A percentile compares a stretch with the other conserved stretches of the same genome.
These are phyloP conservation scores for Crotophaga sulcirostris DNA, from an alignment of 2,113 vertebrate genomes.

Conservation along the genomic window DNA sequence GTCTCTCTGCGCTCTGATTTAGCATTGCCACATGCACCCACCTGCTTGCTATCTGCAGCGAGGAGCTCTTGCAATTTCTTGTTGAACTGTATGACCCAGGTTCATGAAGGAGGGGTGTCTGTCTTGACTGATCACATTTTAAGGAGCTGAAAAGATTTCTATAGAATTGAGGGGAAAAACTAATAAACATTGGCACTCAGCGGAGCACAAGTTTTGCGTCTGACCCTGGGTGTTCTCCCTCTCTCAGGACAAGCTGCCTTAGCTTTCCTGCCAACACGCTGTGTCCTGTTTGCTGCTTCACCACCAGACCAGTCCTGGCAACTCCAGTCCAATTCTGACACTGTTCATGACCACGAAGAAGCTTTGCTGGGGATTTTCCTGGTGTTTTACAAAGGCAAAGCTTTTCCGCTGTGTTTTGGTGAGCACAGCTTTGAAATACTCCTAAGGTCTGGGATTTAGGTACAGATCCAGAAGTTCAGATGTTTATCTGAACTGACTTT, in stretches of 20 bases:
- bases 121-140: neutral
- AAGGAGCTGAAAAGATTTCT: neutral
- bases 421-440: neutral
- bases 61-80: neutral
- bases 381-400: neutral
- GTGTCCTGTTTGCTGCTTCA: neutral
- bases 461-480: neutral
- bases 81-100: neutral
- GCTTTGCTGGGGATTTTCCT: neutral
- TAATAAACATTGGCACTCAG: neutral
- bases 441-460: neutral
- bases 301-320: neutral
- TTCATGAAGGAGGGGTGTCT: neutral
- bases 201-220: neutral
- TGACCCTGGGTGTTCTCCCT: neutral
- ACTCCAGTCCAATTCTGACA: neutral
- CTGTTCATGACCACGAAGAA: neutral
- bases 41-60: neutral
- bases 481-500: neutral
- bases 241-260: neutral
- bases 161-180: neutral
- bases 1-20: neutral
- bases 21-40: fast-evolving
- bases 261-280: neutral
- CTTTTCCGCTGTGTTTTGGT: neutral